phyloP scores from a whole-genome alignment of 2,113 vertebrate species.

The Tonatia bakeri region DNA sequence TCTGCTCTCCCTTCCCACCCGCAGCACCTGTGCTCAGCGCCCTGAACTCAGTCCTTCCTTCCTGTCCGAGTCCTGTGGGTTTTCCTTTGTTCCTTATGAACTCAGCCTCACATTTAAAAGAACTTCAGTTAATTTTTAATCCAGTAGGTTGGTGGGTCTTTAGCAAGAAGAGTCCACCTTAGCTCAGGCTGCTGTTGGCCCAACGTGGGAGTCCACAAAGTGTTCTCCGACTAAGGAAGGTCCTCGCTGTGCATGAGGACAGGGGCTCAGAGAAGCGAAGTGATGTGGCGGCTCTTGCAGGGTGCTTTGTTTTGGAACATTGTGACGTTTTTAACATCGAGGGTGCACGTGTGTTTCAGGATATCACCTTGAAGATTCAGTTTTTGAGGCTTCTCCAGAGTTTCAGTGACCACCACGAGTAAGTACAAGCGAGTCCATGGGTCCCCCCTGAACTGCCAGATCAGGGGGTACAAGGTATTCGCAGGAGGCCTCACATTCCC shows the following conservation, averaged over 20 bases:
- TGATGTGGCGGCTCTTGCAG: neutral
- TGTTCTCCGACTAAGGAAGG: neutral
- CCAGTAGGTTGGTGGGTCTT: neutral
- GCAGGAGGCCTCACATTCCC: neutral
- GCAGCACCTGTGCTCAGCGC: neutral
- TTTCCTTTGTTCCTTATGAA: neutral
- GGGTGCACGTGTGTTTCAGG: conserved; percentile 80
- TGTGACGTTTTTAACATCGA: conserved; percentile 21
- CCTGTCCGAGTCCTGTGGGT: neutral
- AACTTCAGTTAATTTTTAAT: neutral
- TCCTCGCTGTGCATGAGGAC: neutral
- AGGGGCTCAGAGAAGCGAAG: neutral
- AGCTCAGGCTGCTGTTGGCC: neutral
- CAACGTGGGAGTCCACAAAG: neutral
- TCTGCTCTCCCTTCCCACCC: neutral
- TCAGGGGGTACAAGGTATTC: neutral
- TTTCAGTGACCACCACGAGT: conserved; percentile 99
- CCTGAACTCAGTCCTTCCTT: neutral
- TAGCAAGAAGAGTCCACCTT: neutral
- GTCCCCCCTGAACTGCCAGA: neutral
- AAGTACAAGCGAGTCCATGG: conserved; percentile 77
- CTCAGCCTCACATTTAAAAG: conserved; percentile 12
- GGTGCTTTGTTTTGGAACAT: neutral
- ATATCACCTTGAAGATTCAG: conserved; percentile 99
- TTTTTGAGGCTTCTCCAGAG: conserved; percentile 97